Conservation (phyloP, 2,888 invertebrate species). For the Parapristionchus giblindavisi region DNA sequence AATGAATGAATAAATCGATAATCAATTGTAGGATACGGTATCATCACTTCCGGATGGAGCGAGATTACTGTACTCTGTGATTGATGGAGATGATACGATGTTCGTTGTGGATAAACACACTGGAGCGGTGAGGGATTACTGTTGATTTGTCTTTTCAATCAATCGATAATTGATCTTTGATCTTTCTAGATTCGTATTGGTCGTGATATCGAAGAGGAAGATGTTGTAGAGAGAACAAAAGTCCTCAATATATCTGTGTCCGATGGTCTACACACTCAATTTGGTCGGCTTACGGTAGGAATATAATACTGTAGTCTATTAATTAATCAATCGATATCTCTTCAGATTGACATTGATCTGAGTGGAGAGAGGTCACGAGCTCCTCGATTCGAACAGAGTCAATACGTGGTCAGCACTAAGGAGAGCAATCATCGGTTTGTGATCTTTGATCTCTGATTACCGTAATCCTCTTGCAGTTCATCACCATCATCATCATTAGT, state of each 20-base stretch:
- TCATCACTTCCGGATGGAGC: constrained; percentile 46
- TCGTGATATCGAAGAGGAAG: constrained; percentile 52
- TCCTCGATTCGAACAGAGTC: constrained; percentile 57
- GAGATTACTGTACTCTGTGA: constrained; percentile 54
- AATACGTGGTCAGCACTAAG: constrained; percentile 73
- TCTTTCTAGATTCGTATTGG: constrained; percentile 43
- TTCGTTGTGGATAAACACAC: constrained; percentile 52
- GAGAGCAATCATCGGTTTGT: constrained; percentile 75
- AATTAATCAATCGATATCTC: background rate
- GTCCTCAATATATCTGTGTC: constrained; percentile 90
- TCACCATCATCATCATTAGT: constrained; percentile 42
- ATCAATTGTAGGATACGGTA: constrained; percentile 46
- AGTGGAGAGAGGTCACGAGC: constrained; percentile 47
- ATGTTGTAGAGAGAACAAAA: constrained; percentile 48
- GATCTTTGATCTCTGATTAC: background rate
- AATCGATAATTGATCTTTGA: background rate
- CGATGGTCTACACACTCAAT: constrained; percentile 92
- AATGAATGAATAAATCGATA: background rate
- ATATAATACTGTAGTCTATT: background rate
- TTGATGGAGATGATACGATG: constrained; percentile 62
- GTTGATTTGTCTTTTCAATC: too few relatives aligned
- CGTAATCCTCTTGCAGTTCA: background rate
- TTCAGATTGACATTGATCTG: constrained; percentile 51
- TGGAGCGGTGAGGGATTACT: constrained; percentile 53
- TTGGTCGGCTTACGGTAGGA: constrained; percentile 74